These are phyloP conservation scores for Syncerus caffer DNA, from an alignment of 2,797 vertebrate species.

Conservation along the genomic window DNA sequence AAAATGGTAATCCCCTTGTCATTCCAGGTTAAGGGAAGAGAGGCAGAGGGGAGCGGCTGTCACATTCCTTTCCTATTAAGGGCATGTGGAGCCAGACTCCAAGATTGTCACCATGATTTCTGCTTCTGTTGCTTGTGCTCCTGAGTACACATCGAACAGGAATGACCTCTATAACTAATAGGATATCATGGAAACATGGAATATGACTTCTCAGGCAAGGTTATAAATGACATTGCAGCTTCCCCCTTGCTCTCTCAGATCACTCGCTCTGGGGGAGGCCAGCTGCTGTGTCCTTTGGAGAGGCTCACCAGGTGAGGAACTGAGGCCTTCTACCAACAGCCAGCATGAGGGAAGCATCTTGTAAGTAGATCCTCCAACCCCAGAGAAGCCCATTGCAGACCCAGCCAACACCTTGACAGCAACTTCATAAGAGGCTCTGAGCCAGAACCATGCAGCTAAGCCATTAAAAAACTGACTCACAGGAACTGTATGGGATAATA, in stretches of 20 bases:
- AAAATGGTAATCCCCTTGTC: neutral
- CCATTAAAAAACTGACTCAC: neutral
- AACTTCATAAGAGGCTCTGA: neutral
- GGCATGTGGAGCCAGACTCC: neutral
- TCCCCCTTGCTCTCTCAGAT: neutral
- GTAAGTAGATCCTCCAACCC: neutral
- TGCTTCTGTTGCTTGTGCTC: neutral
- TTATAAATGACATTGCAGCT: neutral
- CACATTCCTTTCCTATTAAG: neutral
- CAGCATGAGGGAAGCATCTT: neutral
- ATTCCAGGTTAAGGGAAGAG: neutral
- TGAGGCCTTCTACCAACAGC: neutral
- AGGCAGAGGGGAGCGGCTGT: neutral
- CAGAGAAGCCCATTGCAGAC: neutral
- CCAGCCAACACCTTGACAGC: neutral
- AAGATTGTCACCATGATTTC: neutral
- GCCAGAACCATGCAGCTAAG: neutral
- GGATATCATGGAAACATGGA: neutral
- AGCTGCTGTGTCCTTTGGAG: neutral
- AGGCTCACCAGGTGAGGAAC: neutral
- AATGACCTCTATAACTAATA: neutral
- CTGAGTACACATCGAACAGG: neutral
- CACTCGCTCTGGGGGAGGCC: neutral
- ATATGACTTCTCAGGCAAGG: neutral
- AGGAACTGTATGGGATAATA: neutral